Conservation (phyloP, 2,113 vertebrate species). For the Bubo blakistoni region DNA sequence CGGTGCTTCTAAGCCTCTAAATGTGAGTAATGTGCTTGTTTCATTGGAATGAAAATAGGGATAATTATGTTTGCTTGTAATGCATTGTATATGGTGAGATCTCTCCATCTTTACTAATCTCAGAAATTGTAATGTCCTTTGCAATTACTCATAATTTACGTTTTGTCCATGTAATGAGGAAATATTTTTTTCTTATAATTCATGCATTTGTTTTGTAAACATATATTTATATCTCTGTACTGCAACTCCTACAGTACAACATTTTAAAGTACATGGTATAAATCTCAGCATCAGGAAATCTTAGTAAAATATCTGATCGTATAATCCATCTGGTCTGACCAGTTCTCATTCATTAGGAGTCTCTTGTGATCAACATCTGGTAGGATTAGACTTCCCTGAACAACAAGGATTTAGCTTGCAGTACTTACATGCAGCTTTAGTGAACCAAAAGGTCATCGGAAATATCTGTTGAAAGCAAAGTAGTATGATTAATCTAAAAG, state of each 20-base stretch:
- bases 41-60: background rate
- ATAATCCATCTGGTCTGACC: constrained; percentile 39
- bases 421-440: constrained; percentile 49
- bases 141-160: background rate
- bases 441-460: background rate
- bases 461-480: constrained; percentile 62
- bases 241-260: background rate
- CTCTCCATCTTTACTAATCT: background rate
- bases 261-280: background rate
- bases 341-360: constrained; percentile 55
- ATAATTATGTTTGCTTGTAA: background rate
- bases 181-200: background rate
- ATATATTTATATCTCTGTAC: background rate
- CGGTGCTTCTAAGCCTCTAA: background rate
- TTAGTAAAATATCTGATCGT: constrained; percentile 46
- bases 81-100: background rate
- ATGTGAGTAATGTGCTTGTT: background rate
- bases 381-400: constrained; percentile 42
- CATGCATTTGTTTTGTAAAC: background rate
- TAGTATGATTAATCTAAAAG: constrained; percentile 51
- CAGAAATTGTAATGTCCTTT: background rate
- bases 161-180: background rate
- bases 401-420: constrained; percentile 46
- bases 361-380: constrained; percentile 59
- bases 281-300: background rate